Percentiles rank a stretch among this genome's conserved stretches.
Evolutionary conservation across 2,888 invertebrate species (phyloP).

Genomic region (Maniola hyperantus): DNA sequence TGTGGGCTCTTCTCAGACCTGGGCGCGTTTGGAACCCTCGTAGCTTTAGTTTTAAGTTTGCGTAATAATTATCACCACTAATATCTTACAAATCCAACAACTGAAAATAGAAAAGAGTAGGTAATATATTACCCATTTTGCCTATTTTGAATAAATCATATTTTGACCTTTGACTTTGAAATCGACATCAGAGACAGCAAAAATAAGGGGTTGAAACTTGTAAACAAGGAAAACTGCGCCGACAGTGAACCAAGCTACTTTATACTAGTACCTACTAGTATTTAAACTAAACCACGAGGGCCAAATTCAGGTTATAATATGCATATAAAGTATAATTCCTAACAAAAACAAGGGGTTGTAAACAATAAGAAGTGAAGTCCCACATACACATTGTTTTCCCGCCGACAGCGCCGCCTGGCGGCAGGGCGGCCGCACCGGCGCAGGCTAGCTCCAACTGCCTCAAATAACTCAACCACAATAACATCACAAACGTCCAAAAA

Average conservation of each 20-base stretch:
- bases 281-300: background rate
- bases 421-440: constrained; percentile 55
- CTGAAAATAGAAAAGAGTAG: too few relatives aligned
- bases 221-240: background rate
- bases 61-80: too few relatives aligned
- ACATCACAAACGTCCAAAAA: constrained; percentile 62
- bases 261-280: background rate
- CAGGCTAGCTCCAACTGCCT: constrained; percentile 76
- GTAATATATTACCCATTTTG: too few relatives aligned
- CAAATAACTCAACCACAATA: constrained; percentile 77
- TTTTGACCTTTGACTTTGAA: too few relatives aligned
- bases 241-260: background rate
- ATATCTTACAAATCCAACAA: too few relatives aligned
- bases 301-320: background rate
- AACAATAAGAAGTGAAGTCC: constrained; percentile 17
- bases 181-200: too few relatives aligned
- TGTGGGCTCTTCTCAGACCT: too few relatives aligned
- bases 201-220: background rate
- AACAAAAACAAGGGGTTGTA: constrained; percentile 22
- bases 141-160: too few relatives aligned
- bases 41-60: too few relatives aligned
- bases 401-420: constrained; percentile 70
- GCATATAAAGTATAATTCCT: background rate
- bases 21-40: too few relatives aligned
- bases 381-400: constrained; percentile 78